Evolutionary conservation across 2,888 invertebrate genomes (phyloP).

Genomic region (Tetropium fuscum): DNA sequence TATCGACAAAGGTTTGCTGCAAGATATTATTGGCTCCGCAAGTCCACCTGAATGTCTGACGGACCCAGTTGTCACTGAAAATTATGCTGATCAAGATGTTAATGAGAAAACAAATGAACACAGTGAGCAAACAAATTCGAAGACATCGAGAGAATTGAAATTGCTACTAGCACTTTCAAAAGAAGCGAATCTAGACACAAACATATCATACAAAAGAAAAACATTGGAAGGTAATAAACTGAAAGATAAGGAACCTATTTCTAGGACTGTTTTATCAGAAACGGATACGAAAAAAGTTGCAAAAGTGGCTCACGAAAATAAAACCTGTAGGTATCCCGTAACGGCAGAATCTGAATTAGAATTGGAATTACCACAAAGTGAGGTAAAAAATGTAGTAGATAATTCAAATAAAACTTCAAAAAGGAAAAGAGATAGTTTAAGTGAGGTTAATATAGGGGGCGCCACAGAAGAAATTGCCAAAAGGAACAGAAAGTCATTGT

Average conservation of each 20-base stretch:
- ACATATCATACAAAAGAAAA: constrained; percentile 67
- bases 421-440: constrained; percentile 48
- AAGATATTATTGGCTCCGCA: constrained; percentile 22
- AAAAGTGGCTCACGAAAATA: constrained; percentile 32
- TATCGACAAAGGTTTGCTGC: constrained; percentile 2
- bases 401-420: constrained; percentile 35
- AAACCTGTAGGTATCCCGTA: constrained; percentile 51
- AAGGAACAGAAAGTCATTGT: constrained; percentile 43
- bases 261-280: constrained; percentile 3
- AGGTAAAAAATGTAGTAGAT: constrained; percentile 31
- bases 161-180: constrained; percentile 75
- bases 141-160: constrained; percentile 67
- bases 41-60: constrained; percentile 4
- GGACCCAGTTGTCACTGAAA: constrained; percentile 4
- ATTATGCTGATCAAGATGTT: constrained; percentile 8
- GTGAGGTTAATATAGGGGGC: constrained; percentile 45
- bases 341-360: constrained; percentile 58
- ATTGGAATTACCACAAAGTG: constrained; percentile 43
- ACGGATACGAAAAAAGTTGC: constrained; percentile 28
- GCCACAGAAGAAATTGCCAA: constrained; percentile 43
- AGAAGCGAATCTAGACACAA: constrained; percentile 74
- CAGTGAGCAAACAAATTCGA: constrained; percentile 38
- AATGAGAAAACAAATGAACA: constrained; percentile 34
- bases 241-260: constrained; percentile 24
- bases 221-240: constrained; percentile 54